These are phyloP conservation scores for Rhodinocichla rosea DNA, from an alignment of 2,113 vertebrate genomes.

Conservation along the genomic window DNA sequence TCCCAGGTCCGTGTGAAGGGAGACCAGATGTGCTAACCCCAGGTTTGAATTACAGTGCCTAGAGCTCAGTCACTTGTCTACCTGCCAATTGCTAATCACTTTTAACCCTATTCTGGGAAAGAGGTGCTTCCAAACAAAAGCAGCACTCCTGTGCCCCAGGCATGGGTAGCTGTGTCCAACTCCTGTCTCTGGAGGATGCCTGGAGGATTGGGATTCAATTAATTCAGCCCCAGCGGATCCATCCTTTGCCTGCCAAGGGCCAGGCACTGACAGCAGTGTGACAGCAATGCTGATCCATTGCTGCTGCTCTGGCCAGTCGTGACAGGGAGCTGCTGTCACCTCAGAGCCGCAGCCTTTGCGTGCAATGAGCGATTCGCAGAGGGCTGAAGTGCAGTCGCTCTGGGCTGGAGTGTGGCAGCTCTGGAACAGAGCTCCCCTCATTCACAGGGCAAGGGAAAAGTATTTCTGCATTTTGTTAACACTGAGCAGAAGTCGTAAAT, in stretches of 20 bases:
- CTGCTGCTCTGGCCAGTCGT: not conserved
- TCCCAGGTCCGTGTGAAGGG: not conserved
- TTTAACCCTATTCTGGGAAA: not conserved
- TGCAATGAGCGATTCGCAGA: not conserved
- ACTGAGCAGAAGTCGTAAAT: not conserved
- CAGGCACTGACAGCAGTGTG: not conserved
- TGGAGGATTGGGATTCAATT: conserved; percentile 14
- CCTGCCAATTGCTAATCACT: not conserved
- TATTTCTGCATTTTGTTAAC: not conserved
- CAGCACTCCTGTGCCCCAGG: not conserved
- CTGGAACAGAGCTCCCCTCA: not conserved
- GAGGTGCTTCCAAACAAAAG: not conserved
- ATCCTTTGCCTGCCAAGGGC: not conserved
- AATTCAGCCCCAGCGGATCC: not conserved
- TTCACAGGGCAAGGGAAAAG: not conserved
- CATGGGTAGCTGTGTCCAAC: not conserved
- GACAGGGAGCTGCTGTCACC: conserved; percentile 16
- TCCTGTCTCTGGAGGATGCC: not conserved
- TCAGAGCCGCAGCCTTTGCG: not conserved
- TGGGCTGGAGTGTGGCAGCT: not conserved
- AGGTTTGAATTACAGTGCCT: not conserved
- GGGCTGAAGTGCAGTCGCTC: not conserved
- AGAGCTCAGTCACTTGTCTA: not conserved
- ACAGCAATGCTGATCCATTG: not conserved
- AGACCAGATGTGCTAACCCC: not conserved